phyloP scores from a whole-genome alignment of 2,888 invertebrate species.

The Alloplasta piceator region DNA sequence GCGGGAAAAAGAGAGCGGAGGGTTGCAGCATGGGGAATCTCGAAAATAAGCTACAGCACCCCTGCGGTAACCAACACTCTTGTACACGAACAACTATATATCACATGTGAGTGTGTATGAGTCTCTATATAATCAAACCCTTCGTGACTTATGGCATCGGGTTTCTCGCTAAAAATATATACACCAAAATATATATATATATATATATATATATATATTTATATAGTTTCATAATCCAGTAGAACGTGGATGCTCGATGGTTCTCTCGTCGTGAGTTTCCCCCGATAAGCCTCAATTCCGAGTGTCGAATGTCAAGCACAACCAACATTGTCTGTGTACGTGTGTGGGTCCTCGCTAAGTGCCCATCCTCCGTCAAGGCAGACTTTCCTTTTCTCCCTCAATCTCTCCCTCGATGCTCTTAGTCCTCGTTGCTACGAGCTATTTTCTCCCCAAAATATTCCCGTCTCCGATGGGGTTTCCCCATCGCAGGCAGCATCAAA shows the following conservation, averaged over 20 bases:
- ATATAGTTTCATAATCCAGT: conserved; percentile 27
- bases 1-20: conserved; percentile 31
- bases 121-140: conserved; percentile 41
- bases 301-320: conserved; percentile 69
- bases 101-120: not conserved
- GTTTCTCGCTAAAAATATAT: conserved; percentile 69
- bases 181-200: conserved; percentile 45
- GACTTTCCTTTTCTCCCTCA: conserved; percentile 33
- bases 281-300: conserved; percentile 66
- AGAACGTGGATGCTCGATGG: conserved; percentile 36
- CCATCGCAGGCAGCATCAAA: conserved; percentile 24
- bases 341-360: conserved; percentile 60
- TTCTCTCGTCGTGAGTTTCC: conserved; percentile 57
- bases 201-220: conserved; percentile 49
- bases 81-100: conserved; percentile 25
- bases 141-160: conserved; percentile 74
- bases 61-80: conserved; percentile 60
- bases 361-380: conserved; percentile 49
- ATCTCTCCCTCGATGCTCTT: conserved; percentile 20
- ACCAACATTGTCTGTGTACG: conserved; percentile 44
- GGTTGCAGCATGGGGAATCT: conserved; percentile 59
- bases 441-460: conserved; percentile 43
- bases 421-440: not conserved
- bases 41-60: conserved; percentile 64
- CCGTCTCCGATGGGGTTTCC: conserved; percentile 1